Conservation (phyloP, 2,888 invertebrate genomes). For the Caradrina kadenii region DNA sequence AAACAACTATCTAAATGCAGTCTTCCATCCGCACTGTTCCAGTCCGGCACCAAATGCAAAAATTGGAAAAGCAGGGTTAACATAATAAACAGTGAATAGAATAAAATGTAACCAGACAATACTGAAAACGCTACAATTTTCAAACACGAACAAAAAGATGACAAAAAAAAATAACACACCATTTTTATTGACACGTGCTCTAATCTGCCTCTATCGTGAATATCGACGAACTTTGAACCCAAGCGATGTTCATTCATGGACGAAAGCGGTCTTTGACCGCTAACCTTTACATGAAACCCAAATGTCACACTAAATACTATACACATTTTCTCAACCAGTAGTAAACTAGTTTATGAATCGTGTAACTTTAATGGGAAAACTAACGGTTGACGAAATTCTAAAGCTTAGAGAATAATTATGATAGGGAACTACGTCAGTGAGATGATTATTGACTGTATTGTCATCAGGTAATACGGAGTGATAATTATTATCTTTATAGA, state of each 20-base stretch:
- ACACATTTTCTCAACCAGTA: conserved; percentile 28
- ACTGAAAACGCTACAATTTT: not conserved
- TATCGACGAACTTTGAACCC: conserved; percentile 34
- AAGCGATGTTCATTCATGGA: conserved; percentile 46
- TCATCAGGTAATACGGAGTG: not conserved
- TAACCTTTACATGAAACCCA: conserved; percentile 36
- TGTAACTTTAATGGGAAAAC: conserved; percentile 14
- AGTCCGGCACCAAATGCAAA: no score
- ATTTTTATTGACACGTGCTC: not conserved
- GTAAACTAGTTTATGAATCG: conserved; percentile 41
- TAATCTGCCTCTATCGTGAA: conserved; percentile 22
- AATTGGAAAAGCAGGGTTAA: not conserved
- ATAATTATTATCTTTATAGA: not conserved
- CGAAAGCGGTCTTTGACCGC: conserved; percentile 39
- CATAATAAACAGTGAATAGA: not conserved
- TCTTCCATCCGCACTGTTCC: no score
- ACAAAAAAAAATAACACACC: not conserved
- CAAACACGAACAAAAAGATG: not conserved
- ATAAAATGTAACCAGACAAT: not conserved
- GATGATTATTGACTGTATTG: conserved; percentile 10
- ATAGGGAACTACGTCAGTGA: not conserved
- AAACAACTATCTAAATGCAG: no score
- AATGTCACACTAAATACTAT: conserved; percentile 35
- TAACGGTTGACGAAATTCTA: conserved; percentile 25
- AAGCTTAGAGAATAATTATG: not conserved